Base-by-base conservation (phyloP, 2,797 vertebrate genomes). In the Vireo griseus region DNA sequence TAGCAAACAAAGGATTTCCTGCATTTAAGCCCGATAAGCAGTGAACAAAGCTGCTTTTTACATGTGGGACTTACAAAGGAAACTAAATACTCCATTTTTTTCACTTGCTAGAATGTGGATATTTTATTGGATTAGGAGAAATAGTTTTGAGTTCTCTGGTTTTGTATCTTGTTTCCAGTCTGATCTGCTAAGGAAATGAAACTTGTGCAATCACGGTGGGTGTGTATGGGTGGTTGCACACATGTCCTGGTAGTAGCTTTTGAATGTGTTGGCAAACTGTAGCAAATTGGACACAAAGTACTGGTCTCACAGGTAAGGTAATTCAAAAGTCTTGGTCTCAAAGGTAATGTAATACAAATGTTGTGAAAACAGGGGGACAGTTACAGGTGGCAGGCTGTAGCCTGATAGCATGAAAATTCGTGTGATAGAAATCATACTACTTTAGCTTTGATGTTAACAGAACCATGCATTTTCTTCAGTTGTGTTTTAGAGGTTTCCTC, bases 171-270 rank as follows among this genome's bases (percentile, higher is more conserved):
- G 31, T 62, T 92, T 95, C 88, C 57, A 58, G 50, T 24, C 61
- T 44, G 19, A 35, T 68, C 94, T 92, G 78, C 78, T 77, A 88
- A 87, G 89, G 96, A 96, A 96, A 88, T 47, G 85, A 94, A 94
- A 94, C 72, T 86, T 91, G 48, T 71, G 94, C 82, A 94, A 80
- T 83, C 50, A 57, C 0, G 0, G 8, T 29, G 72, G 48, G 45
- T 3, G 40, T 24, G 45, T 61, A 79, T 31, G 57, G 21, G 33
- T 59, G 61, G 29, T 61, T 44, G 33, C 33, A 22, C n/a, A 11
- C 5, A 3, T 28, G n/a, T 68, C n/a, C 42, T 55, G 35, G 62
- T 16, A 66, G 28, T 16, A 66, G 39, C 17, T 91, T 88, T 40
- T 59, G 47, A 92, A 76, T 19, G 18, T 44, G n/a, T 24, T 80